phyloP scores from a whole-genome alignment of 2,888 invertebrate genomes.

The Himalopsyche tibetana region DNA sequence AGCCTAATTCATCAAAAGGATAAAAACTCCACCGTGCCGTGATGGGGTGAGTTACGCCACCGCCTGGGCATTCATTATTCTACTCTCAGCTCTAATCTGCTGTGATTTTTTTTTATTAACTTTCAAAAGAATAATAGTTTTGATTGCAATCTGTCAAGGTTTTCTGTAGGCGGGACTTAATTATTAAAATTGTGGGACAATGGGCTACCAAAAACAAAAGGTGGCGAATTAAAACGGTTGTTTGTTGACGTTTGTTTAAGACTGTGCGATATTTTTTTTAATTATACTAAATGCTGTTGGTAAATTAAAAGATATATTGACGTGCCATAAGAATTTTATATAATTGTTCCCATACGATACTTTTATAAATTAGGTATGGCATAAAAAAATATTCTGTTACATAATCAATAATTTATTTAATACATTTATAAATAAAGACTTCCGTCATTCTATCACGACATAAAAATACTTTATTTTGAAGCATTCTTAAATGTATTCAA shows the following conservation, averaged over 20 bases:
- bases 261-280: not conserved
- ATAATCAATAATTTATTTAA: too few species aligned
- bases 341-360: too few species aligned
- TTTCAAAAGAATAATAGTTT: not conserved
- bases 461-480: too few species aligned
- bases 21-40: not conserved
- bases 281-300: not conserved
- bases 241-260: not conserved
- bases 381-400: too few species aligned
- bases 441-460: too few species aligned
- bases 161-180: slow-evolving; percentile 7
- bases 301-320: not conserved
- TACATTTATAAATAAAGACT: too few species aligned
- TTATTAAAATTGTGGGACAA: not conserved
- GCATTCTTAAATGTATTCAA: too few species aligned
- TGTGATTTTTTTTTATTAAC: not conserved
- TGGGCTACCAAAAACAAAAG: not conserved
- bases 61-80: not conserved
- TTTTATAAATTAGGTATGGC: too few species aligned
- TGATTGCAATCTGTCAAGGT: slow-evolving; percentile 24
- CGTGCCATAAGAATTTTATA: too few species aligned
- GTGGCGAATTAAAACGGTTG: not conserved
- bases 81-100: not conserved
- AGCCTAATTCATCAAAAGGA: slow-evolving; percentile 54
- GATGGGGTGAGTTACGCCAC: not conserved